Conservation (phyloP, 2,113 vertebrate genomes). For the Mohoua ochrocephala region DNA sequence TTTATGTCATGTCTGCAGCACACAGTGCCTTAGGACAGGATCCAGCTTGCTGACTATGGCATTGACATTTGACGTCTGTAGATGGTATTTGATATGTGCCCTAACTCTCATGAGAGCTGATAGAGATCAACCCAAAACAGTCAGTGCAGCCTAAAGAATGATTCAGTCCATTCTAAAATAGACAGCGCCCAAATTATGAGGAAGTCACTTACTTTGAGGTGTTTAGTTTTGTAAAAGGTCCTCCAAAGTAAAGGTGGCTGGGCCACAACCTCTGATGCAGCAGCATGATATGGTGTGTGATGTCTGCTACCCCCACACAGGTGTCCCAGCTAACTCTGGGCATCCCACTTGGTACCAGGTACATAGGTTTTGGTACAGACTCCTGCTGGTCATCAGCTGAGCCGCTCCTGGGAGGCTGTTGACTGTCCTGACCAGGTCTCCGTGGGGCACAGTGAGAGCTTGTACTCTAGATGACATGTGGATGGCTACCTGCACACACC, state of each 20-base stretch:
- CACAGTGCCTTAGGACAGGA: background rate
- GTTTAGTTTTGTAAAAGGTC: background rate
- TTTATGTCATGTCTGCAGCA: background rate
- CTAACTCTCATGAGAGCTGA: background rate
- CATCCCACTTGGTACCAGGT: background rate
- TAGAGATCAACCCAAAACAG: background rate
- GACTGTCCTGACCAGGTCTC: background rate
- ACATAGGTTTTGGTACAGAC: background rate
- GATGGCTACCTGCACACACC: background rate
- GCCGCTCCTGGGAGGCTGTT: background rate
- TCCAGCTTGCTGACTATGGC: background rate
- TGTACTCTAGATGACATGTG: background rate
- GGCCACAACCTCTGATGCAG: background rate
- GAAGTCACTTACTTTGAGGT: background rate
- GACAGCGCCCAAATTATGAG: background rate
- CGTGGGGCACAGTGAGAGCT: background rate
- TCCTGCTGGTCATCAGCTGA: background rate
- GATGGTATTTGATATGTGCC: background rate
- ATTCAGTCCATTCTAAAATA: background rate
- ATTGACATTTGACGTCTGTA: background rate
- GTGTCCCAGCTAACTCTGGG: background rate
- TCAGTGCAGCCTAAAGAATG: background rate
- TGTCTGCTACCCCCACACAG: background rate
- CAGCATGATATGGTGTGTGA: background rate
- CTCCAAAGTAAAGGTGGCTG: background rate